Percentiles rank a stretch among this genome's conserved stretches.
Conservation (phyloP, 2,113 vertebrate genomes). For the Morone saxatilis region DNA sequence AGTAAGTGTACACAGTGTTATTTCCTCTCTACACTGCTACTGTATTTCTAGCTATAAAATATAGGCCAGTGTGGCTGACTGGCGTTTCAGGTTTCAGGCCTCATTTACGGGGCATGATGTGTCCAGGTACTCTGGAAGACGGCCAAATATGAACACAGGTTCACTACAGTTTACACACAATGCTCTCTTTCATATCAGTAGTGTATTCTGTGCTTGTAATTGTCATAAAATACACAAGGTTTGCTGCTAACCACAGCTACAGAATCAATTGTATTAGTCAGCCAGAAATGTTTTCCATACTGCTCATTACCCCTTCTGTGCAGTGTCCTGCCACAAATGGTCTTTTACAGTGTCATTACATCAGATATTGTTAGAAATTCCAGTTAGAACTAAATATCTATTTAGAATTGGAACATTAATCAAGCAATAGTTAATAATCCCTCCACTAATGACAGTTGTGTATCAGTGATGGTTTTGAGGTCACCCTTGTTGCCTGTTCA, state of each 20-base stretch:
- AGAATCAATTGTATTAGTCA: conserved; percentile 31
- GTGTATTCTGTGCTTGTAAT: not conserved
- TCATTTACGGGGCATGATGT: not conserved
- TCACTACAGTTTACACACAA: not conserved
- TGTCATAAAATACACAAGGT: not conserved
- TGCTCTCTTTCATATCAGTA: not conserved
- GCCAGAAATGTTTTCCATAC: conserved; percentile 1
- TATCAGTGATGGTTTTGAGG: not conserved
- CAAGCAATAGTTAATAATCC: not conserved
- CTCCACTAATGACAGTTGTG: not conserved
- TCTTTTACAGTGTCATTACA: not conserved
- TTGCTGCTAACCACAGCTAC: not conserved
- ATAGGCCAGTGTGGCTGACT: conserved; percentile 52
- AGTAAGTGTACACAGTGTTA: conserved; percentile 59
- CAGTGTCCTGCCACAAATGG: conserved; percentile 12
- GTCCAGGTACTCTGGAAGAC: conserved; percentile 20
- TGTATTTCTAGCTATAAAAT: conserved; percentile 54
- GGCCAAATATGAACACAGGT: conserved; percentile 12
- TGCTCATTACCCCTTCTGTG: conserved; percentile 11
- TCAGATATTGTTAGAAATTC: conserved; percentile 1
- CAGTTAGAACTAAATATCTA: not conserved
- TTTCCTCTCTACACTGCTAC: conserved; percentile 41
- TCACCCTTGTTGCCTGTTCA: not conserved
- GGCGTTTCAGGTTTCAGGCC: conserved; percentile 64
- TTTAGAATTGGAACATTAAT: not conserved